Percentiles rank a stretch among this genome's conserved stretches.
Conservation (phyloP, 2,888 invertebrate species). For the Deroplatys truncata region DNA sequence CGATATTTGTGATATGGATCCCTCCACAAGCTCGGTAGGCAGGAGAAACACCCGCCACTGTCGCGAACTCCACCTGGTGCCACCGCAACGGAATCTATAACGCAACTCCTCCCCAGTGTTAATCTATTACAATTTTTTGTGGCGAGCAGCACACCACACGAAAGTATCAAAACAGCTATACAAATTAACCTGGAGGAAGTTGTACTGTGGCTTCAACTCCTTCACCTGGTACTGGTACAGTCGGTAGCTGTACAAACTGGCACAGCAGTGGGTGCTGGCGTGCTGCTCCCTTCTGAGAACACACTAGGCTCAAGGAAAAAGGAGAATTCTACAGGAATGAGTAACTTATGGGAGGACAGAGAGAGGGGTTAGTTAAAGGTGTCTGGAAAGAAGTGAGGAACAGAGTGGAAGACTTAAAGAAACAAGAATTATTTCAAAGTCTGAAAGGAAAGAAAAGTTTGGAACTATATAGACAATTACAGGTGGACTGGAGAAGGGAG, state of each 20-base stretch:
- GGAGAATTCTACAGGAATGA: no score
- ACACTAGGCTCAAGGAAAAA: no score
- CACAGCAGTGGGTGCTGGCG: neutral
- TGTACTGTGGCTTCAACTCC: neutral
- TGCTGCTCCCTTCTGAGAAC: neutral
- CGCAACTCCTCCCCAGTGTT: neutral
- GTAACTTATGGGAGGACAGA: no score
- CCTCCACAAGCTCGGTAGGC: no score
- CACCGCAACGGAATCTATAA: neutral
- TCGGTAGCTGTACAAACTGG: neutral
- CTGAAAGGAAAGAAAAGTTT: no score
- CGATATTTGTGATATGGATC: no score
- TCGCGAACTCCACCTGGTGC: neutral
- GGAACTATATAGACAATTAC: no score
- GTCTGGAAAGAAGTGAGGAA: no score
- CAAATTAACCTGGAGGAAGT: neutral
- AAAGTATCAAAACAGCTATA: conserved; percentile 8
- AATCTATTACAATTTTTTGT: neutral
- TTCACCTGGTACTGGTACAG: neutral
- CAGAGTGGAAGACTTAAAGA: no score
- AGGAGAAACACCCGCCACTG: neutral
- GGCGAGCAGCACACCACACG: neutral
- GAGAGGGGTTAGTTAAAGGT: no score
- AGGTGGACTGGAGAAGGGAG: no score
- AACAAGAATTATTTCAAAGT: no score